Percentiles rank a stretch among this genome's conserved stretches.
phyloP scores from a whole-genome alignment of 2,113 vertebrate species.

The Trachemys scripta region DNA sequence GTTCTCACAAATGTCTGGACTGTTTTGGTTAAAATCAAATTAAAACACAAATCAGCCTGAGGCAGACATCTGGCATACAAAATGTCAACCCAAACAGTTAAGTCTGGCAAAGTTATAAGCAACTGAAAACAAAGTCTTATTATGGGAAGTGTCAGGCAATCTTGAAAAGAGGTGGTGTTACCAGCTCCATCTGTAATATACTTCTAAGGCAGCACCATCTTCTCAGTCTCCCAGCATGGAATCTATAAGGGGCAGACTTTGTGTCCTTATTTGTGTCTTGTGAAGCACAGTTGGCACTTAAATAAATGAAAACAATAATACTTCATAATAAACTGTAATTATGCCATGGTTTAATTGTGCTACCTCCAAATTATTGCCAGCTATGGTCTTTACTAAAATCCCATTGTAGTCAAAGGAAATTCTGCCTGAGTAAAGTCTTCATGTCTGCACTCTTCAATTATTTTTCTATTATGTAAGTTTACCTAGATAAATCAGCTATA shows the following conservation, averaged over 20 bases:
- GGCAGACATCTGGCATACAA: not conserved
- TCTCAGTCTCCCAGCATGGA: not conserved
- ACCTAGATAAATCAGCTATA: not conserved
- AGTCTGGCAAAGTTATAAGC: not conserved
- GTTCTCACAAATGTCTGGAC: not conserved
- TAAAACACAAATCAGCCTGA: no score
- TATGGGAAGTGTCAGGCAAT: not conserved
- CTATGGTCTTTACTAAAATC: not conserved
- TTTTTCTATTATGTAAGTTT: conserved; percentile 25
- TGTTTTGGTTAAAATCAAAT: not conserved
- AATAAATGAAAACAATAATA: not conserved
- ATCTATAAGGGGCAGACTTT: not conserved
- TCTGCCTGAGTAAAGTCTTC: conserved; percentile 26
- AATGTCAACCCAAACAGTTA: not conserved
- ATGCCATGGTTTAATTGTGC: not conserved
- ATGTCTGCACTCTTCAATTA: not conserved
- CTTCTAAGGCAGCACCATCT: not conserved
- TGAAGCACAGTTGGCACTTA: not conserved
- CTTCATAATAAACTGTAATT: not conserved
- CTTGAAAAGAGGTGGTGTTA: not conserved
- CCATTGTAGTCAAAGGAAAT: not conserved
- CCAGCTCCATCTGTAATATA: not conserved
- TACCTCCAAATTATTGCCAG: not conserved
- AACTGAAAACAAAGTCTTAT: not conserved
- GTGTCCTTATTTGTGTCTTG: not conserved